Conservation (phyloP, 2,113 vertebrate genomes). For the Dendrocopos noguchii region DNA sequence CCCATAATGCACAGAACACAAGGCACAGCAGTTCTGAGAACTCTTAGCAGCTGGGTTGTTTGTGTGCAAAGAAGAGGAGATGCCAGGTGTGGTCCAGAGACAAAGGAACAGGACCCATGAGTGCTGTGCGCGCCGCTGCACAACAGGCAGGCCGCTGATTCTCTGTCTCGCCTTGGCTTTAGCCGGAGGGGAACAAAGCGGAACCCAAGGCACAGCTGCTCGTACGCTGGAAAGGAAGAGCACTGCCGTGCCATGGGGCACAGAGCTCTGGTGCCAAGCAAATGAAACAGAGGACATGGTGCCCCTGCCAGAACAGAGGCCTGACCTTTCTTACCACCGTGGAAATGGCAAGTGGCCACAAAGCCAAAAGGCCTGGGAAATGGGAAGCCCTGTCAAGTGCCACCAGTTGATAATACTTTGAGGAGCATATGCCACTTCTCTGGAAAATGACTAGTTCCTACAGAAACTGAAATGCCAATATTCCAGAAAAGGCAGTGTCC, state of each 20-base stretch:
- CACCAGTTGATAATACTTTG: neutral
- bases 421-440: neutral
- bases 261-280: neutral
- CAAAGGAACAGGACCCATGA: neutral
- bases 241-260: neutral
- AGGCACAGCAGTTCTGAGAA: neutral
- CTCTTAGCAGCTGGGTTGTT: neutral
- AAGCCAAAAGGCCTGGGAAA: neutral
- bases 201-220: neutral
- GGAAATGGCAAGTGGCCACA: neutral
- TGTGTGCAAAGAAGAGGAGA: neutral
- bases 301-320: neutral
- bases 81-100: neutral
- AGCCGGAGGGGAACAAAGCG: neutral
- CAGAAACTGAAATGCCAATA: neutral
- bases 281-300: neutral
- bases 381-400: neutral
- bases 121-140: neutral
- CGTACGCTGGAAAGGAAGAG: neutral
- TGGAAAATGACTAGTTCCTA: neutral
- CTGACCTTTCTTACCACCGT: neutral
- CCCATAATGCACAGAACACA: neutral
- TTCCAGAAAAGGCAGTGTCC: neutral
- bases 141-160: neutral
- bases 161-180: neutral